Evolutionary conservation across 2,888 invertebrate genomes (phyloP).

Genomic region (Cylindroiulus punctatus): DNA sequence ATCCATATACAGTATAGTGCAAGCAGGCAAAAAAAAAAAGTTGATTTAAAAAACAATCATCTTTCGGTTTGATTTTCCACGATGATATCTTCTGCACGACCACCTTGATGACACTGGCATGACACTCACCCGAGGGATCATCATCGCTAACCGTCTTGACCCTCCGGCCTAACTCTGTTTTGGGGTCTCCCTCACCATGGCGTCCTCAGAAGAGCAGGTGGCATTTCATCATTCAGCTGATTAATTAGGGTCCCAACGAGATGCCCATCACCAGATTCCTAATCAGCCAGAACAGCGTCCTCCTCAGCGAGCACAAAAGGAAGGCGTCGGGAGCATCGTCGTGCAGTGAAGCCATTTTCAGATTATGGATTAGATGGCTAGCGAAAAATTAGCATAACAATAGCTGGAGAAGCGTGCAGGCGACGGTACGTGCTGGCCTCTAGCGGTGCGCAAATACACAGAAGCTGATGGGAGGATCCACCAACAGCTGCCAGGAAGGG

Average conservation of each 20-base stretch:
- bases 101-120: too few species aligned
- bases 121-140: neutral
- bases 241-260: neutral
- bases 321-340: neutral
- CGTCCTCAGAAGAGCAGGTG: neutral
- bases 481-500: neutral
- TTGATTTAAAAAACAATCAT: too few species aligned
- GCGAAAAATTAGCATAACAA: neutral
- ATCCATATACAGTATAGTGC: too few species aligned
- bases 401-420: neutral
- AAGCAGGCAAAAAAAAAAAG: too few species aligned
- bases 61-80: too few species aligned
- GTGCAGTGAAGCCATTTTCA: neutral
- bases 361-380: neutral
- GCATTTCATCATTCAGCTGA: neutral
- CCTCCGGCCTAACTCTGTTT: neutral
- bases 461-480: neutral
- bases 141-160: neutral
- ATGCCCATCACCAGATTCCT: neutral
- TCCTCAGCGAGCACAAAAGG: neutral
- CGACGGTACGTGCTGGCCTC: constrained; percentile 36
- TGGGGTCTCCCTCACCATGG: neutral
- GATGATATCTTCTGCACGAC: too few species aligned
- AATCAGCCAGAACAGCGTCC: constrained; percentile 8
- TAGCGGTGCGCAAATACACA: neutral